phyloP scores from a whole-genome alignment of 2,113 vertebrate species.

The Tichodroma muraria region DNA sequence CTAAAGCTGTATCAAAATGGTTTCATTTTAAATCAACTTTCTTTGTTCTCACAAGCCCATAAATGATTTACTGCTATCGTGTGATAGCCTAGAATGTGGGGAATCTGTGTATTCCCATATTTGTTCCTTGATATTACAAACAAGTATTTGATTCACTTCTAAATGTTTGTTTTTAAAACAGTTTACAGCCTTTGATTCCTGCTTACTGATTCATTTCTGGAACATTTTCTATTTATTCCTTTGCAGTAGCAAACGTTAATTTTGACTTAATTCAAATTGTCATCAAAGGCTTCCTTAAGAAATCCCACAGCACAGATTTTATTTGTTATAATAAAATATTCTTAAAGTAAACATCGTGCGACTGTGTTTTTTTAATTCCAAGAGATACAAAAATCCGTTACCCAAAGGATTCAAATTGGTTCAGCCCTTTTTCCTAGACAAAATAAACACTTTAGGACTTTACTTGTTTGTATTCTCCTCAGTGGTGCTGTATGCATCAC shows the following conservation, averaged over 20 bases:
- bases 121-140: slow-evolving; percentile 58
- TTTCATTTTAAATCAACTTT: slow-evolving; percentile 50
- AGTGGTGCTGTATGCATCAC: slow-evolving; percentile 84
- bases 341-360: slow-evolving; percentile 56
- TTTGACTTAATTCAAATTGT: slow-evolving; percentile 67
- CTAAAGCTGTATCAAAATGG: background rate
- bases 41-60: slow-evolving; percentile 53
- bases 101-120: slow-evolving; percentile 54
- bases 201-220: slow-evolving; percentile 63
- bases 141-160: slow-evolving; percentile 60
- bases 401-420: slow-evolving; percentile 69
- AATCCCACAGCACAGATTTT: slow-evolving; percentile 61
- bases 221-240: slow-evolving; percentile 61
- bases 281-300: slow-evolving; percentile 67
- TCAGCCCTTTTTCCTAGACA: slow-evolving; percentile 77
- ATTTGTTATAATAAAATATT: slow-evolving; percentile 67
- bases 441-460: slow-evolving; percentile 88
- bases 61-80: slow-evolving; percentile 55
- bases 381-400: slow-evolving; percentile 65
- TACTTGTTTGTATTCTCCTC: slow-evolving; percentile 90
- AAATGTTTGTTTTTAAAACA: slow-evolving; percentile 62
- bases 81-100: slow-evolving; percentile 50
- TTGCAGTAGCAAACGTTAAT: slow-evolving; percentile 62
- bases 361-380: slow-evolving; percentile 50
- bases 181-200: slow-evolving; percentile 61